Evolutionary conservation across 1,140 invertebrate genomes (phyloP).

Genomic region (Tetramorium parvispinum): DNA sequence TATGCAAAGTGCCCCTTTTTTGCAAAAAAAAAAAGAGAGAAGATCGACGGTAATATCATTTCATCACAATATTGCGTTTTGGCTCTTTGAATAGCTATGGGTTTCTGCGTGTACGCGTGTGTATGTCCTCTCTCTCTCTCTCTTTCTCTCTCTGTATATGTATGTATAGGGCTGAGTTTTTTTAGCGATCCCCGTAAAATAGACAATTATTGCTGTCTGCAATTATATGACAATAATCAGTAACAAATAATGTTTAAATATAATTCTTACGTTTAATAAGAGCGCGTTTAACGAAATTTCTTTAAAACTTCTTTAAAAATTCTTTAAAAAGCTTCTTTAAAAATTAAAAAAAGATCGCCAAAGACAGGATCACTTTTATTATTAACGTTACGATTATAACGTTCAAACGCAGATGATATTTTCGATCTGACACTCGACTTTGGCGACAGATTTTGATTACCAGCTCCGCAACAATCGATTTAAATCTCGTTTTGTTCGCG

Average conservation of each 20-base stretch:
- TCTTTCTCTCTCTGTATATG: not conserved
- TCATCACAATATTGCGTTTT: constrained; percentile 79
- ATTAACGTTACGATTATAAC: not conserved
- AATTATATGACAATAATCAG: not conserved
- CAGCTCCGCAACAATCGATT: constrained; percentile 4
- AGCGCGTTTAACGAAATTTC: not conserved
- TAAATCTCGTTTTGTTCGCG: not conserved
- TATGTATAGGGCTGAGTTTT: not conserved
- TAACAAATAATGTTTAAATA: not conserved
- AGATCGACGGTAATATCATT: constrained; percentile 82
- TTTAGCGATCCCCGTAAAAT: constrained; percentile 12
- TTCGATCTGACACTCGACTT: not conserved
- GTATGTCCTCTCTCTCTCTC: not conserved
- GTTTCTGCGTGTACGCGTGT: constrained; percentile 68
- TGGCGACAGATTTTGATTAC: not conserved
- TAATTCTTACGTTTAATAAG: not conserved
- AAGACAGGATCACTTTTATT: not conserved
- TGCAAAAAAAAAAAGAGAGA: constrained; percentile 66
- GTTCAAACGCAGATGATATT: not conserved
- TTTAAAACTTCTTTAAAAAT: no score
- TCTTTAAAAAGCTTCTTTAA: no score
- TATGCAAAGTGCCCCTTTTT: constrained; percentile 82
- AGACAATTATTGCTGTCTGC: not conserved
- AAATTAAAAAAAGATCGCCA: not conserved
- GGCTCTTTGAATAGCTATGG: constrained; percentile 84